These are phyloP conservation scores for Celastrina argiolus DNA, from an alignment of 2,888 invertebrate genomes.

Conservation along the genomic window DNA sequence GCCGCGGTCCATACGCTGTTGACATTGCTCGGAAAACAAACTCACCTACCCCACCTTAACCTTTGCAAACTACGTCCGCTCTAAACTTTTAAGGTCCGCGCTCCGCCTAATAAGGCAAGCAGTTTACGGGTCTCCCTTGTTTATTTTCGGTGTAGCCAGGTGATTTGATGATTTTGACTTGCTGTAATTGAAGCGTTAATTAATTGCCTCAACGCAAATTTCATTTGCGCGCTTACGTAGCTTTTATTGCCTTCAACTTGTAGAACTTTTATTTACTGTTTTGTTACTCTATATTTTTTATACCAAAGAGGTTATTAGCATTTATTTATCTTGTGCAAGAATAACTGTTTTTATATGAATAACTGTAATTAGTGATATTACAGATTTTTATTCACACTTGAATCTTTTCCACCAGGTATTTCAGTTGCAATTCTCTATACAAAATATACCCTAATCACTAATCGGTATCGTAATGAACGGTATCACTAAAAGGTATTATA, in stretches of 20 bases:
- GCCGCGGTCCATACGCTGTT: slow-evolving; percentile 52
- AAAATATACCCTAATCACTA: too few species aligned
- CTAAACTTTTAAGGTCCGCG: slow-evolving; percentile 74
- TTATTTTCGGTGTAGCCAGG: slow-evolving; percentile 66
- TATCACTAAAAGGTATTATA: too few species aligned
- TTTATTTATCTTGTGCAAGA: too few species aligned
- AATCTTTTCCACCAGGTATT: too few species aligned
- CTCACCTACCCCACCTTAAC: slow-evolving; percentile 63
- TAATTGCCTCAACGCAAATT: slow-evolving; percentile 14
- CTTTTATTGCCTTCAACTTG: slow-evolving; percentile 25
- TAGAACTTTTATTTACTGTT: neutral
- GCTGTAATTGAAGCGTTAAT: slow-evolving; percentile 48
- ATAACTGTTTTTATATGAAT: too few species aligned
- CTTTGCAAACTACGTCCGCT: slow-evolving; percentile 70
- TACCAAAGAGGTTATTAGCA: too few species aligned
- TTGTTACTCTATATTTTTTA: too few species aligned
- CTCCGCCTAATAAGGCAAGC: slow-evolving; percentile 73
- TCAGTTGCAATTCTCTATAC: too few species aligned
- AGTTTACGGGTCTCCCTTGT: slow-evolving; percentile 72
- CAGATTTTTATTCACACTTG: too few species aligned
- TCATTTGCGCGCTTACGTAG: slow-evolving; percentile 11
- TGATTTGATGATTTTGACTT: slow-evolving; percentile 77
- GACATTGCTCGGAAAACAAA: slow-evolving; percentile 66
- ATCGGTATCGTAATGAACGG: too few species aligned
- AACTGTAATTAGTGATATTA: too few species aligned